Base-by-base conservation (phyloP, 1,140 invertebrate genomes). In the Bombyx mandarina region DNA sequence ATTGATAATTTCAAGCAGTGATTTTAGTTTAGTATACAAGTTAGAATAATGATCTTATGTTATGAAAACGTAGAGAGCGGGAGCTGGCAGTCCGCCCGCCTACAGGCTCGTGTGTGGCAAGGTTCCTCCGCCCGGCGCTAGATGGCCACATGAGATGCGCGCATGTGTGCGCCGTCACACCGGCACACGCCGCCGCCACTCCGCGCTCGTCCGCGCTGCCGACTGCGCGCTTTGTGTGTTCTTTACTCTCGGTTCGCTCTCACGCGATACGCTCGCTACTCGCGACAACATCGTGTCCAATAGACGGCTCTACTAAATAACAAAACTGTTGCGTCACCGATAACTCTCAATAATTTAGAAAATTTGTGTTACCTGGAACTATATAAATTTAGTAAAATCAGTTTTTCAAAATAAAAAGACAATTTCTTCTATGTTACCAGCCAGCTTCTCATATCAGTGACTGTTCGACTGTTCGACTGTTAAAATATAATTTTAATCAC, bases 161-260 rank as follows among this genome's bases (percentile, higher is more conserved):
- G 76, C 74, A 63, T 79, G 79, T 83, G 81, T 81, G 78, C 75
- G 73, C 68, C 71, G 65, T 58, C 73, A 71, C 76, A 75, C 77
- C 64, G 77, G 69, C 66, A 67, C 67, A 71, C 75, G 70, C 69
- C 71, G 70, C 66, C 74, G 63, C 71, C 84, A 79, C 79, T 81
- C 80, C 79, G 82, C 81, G 79, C 78, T 75, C 79, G 81, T 82
- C 78, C 79, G 81, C 82, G 82, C 79, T 69, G 73, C 73, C 57
- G 77, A 80, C 54, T 69, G 83, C 82, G 82, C 83, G 83, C 67
- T 66, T 79, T 72, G 71, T 66, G 74, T 76, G 57, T 61, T 63
- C 54, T 47, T 54, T 49, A 45, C 61, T 65, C 63, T 58, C 52
- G 57, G 58, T 61, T 56, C 61, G 10, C 55, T 56, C 26, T 65